A percentile compares a stretch with the other conserved stretches of the same genome.
These are phyloP conservation scores for Rotaria macrura DNA, from an alignment of 2,888 invertebrate genomes.

Conservation along the genomic window DNA sequence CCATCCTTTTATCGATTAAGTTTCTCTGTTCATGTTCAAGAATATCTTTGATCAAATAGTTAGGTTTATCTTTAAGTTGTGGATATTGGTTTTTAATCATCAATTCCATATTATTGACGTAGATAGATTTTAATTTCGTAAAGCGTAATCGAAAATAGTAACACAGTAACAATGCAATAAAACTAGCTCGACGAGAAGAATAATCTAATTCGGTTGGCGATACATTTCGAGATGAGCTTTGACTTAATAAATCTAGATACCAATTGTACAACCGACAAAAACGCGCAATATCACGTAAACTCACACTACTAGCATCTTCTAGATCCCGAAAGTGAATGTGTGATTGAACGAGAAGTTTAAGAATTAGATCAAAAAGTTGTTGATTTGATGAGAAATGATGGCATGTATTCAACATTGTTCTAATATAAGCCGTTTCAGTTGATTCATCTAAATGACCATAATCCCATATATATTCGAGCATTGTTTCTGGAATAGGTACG, in stretches of 20 bases:
- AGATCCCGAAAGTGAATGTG: slow-evolving; percentile 17
- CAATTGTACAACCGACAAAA: slow-evolving; percentile 2
- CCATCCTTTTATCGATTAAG: slow-evolving; percentile 40
- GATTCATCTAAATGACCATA: slow-evolving; percentile 18
- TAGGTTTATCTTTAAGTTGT: not conserved
- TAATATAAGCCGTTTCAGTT: slow-evolving; percentile 1
- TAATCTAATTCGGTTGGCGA: no score
- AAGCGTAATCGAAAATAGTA: not conserved
- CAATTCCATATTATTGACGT: no score
- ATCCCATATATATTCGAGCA: slow-evolving; percentile 21
- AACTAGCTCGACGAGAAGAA: no score
- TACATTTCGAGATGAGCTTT: no score
- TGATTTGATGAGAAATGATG: not conserved
- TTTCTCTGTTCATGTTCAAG: slow-evolving; percentile 41
- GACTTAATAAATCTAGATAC: not conserved
- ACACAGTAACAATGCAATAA: not conserved
- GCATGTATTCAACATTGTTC: not conserved
- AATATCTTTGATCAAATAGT: not conserved
- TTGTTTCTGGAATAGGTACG: slow-evolving; percentile 24
- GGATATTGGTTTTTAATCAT: not conserved
- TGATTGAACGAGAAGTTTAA: not conserved
- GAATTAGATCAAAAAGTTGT: not conserved
- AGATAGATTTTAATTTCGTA: no score
- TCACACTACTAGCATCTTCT: slow-evolving; percentile 22
- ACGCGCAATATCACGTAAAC: slow-evolving; percentile 23